Percentiles rank a stretch among this genome's conserved stretches.
Evolutionary conservation across 2,113 vertebrate species (phyloP).

Genomic region (Strigops habroptila): DNA sequence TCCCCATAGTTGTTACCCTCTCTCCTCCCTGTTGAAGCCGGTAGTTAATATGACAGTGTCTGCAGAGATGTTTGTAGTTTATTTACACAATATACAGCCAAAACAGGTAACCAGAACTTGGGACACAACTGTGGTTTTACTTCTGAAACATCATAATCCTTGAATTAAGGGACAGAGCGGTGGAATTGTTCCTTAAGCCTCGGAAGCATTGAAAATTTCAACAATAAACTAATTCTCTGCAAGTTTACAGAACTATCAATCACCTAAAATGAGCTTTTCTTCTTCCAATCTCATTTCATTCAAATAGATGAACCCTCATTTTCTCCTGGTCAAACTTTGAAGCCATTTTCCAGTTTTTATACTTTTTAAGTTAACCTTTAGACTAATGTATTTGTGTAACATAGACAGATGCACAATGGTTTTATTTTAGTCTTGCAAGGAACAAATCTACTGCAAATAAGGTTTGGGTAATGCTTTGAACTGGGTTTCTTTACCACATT

Average conservation of each 20-base stretch:
- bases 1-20: background rate
- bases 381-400: background rate
- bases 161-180: background rate
- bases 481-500: background rate
- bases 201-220: background rate
- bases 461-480: background rate
- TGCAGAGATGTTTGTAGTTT: background rate
- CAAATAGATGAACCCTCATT: background rate
- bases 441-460: background rate
- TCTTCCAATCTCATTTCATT: background rate
- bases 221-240: background rate
- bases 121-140: background rate
- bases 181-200: background rate
- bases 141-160: background rate
- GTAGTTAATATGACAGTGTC: background rate
- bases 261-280: background rate
- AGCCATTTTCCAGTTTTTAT: background rate
- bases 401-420: background rate
- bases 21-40: background rate
- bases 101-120: background rate
- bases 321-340: background rate
- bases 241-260: background rate
- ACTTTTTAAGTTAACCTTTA: background rate
- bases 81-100: background rate
- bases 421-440: background rate